Evolutionary conservation across 2,797 vertebrate species (phyloP), one percentile per base, ranked within the genome.

Genomic region (Halcyon leucocephala): DNA sequence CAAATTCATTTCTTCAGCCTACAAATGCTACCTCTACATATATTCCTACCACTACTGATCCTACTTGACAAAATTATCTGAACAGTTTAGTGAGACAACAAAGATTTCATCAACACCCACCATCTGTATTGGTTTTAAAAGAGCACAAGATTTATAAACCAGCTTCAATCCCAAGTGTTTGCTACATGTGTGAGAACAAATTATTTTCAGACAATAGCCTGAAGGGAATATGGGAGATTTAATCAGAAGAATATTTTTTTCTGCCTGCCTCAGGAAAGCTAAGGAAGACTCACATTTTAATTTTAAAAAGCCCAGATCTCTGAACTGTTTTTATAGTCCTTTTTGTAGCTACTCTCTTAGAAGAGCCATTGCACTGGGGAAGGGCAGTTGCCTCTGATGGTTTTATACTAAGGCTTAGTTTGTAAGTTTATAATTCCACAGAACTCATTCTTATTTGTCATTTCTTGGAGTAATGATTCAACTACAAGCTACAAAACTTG

Each of bases 31-130:
- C 44, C 11, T 79, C 42, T 55, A 76, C 58, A 62, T 8, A 52
- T 51, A 84, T 57, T 88, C 18, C 39, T 86, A 69, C 22, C 46
- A 66, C 77, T 83, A 44, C 58, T 88, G 88, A 92, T 86, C 69
- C 62, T 79, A 48, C 54, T 79, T 3, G 5, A 79, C 76, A 91
- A 95, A 94, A 94, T 95, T 88, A 94, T 79, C 37, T 52, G 58
- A 96, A 83, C 72, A 94, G 83, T 91, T 96, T 49, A 84, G 77
- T 37, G 82, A 96, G 91, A 93, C 76, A 93, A 89, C 52, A 94
- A 92, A 74, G 29, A 66, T 90, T 95, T 88, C 76, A 93, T 95
- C 89, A 94, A 82, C 58, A 90, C 11, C 5, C 28, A 82, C 77
- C 58, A 95, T 84, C 85, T 76, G 42, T 61, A 78, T 49, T 33